Conservation (phyloP, 2,888 invertebrate species). For the Tethea ocularis region DNA sequence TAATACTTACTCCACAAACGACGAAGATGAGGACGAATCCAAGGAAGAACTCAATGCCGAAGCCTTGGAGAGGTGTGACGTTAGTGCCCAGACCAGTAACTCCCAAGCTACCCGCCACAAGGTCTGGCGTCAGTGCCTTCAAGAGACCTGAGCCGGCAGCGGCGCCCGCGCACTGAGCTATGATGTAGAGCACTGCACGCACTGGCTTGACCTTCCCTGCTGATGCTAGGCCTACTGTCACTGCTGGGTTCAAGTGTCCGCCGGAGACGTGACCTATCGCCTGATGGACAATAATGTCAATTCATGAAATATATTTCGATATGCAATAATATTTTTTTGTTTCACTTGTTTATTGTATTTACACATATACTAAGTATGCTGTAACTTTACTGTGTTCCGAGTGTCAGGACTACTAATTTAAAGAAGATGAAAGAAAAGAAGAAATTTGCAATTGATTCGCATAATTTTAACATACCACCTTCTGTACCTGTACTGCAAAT, state of each 20-base stretch:
- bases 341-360: too few relatives aligned
- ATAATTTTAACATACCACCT: too few relatives aligned
- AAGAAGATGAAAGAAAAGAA: too few relatives aligned
- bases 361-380: too few relatives aligned
- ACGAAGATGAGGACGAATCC: constrained; percentile 94
- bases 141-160: constrained; percentile 90
- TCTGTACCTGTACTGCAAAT: too few relatives aligned
- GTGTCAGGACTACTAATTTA: too few relatives aligned
- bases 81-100: constrained; percentile 85
- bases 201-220: constrained; percentile 90
- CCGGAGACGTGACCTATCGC: constrained; percentile 94
- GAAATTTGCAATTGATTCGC: too few relatives aligned
- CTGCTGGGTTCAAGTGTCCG: constrained; percentile 96
- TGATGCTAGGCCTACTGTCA: constrained; percentile 91
- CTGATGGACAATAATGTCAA: constrained; percentile 65
- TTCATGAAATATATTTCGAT: too few relatives aligned
- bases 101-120: constrained; percentile 86
- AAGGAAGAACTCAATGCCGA: constrained; percentile 95
- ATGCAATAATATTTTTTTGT: too few relatives aligned
- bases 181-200: constrained; percentile 90
- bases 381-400: too few relatives aligned
- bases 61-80: constrained; percentile 89
- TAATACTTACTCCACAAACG: constrained; percentile 90
- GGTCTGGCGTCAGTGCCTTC: constrained; percentile 88
- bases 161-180: constrained; percentile 92